These are phyloP conservation scores for Mythimna albipuncta DNA, from an alignment of 2,888 invertebrate species.

Conservation along the genomic window DNA sequence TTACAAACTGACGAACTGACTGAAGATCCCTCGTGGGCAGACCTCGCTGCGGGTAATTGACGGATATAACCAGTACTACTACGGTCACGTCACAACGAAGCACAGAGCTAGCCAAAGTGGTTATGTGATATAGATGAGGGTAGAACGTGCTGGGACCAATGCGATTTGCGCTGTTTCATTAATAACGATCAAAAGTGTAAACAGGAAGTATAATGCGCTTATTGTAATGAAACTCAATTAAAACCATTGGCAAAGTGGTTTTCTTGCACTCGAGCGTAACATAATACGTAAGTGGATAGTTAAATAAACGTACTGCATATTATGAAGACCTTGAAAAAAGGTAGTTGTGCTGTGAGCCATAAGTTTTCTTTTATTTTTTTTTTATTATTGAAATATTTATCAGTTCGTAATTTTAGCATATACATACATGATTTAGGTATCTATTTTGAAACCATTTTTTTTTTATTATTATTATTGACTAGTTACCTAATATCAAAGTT, in stretches of 20 bases:
- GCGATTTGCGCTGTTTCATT: not conserved
- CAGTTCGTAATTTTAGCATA: too few species aligned
- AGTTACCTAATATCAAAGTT: not conserved
- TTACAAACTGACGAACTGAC: not conserved
- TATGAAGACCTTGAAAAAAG: too few species aligned
- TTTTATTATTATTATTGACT: too few species aligned
- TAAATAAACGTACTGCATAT: too few species aligned
- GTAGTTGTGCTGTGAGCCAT: too few species aligned
- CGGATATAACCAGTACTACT: not conserved
- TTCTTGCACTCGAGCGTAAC: too few species aligned
- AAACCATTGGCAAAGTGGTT: not conserved
- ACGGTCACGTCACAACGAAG: not conserved
- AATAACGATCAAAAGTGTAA: not conserved
- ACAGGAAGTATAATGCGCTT: not conserved
- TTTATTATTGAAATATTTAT: too few species aligned
- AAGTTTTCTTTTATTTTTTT: too few species aligned
- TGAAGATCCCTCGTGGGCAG: too few species aligned
- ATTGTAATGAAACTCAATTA: not conserved
- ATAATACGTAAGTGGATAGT: too few species aligned
- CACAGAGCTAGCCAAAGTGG: not conserved
- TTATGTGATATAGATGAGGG: slow-evolving; percentile 1
- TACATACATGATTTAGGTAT: too few species aligned
- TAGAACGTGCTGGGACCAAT: not conserved
- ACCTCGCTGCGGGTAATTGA: not conserved
- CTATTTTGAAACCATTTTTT: too few species aligned